Evolutionary conservation across 2,888 invertebrate species (phyloP), one percentile per base, ranked within the genome.

Genomic region (Harmothoe impar): DNA sequence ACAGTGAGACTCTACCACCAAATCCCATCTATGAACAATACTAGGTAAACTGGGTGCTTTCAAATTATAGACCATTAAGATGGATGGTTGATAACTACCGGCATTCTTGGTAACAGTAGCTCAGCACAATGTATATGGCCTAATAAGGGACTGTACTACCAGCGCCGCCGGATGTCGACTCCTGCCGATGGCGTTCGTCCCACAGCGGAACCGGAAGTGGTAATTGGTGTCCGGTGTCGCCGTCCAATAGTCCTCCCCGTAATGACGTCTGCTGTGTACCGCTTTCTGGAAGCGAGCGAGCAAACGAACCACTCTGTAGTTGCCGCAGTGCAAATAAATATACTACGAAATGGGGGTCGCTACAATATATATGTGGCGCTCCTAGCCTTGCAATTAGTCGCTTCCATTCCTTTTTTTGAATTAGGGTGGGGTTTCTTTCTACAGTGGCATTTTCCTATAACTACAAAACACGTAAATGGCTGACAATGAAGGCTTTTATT

Each of bases 151-250:
- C 35, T 81, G 81, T 17, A 33, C 81, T 81, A 81, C 43, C 81
- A 81, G 56, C 29, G 35, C 0, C 25, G 23, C 29, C 86, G 86
- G 86, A 86, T 52, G 86, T 84, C 43, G 10, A 35, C 20, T 51
- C 84, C 84, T 35, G 43, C 10, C 15, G 23, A 43, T 23, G 43
- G 84, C 84, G 25, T 29, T 84, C 51, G 84, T 86, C 56, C 56
- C 86, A 29, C 29, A 43, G 0, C 25, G 86, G 54, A 86, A 86
- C 54, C 86, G 86, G 86, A 86, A 86, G 86, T 29, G 25, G 86
- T 86, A 86, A 86, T 86, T 86, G 81, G 81, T 81, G 86, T 29
- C 54, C 86, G 86, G 86, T 54, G 56, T 25, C 56, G 56, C 56
- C 52, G 86, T 86, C 54, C 17, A 54, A 52, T 56, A 29, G 86